Base-by-base conservation (phyloP, 2,113 vertebrate genomes). In the Emydura subglobosa region DNA sequence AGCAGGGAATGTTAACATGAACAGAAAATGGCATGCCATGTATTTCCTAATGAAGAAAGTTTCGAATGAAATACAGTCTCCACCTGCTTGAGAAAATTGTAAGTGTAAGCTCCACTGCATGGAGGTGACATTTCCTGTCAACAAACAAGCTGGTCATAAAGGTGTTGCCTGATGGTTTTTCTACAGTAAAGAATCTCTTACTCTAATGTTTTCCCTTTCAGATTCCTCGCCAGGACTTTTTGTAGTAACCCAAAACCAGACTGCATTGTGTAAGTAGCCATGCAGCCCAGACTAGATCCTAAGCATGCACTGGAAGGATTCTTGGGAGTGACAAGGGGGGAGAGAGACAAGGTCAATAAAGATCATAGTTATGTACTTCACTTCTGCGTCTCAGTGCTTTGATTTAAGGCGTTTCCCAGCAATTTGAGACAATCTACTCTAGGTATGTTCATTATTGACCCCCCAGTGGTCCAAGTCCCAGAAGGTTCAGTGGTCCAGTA, bases 241-340 rank as follows among this genome's bases (percentile, higher is more conserved):
- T 2, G 31, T 1, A 9, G 7, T 42, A 34, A 50, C 50, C n/a
- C 27, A 1, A 0, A 19, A 0, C 1, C 0, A 5, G 0, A 47
- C 13, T 4, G 9, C 31, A 2, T 49, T 1, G 24, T 25, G 27
- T 1, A 7, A 1, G 1, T 0, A 0, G 6, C n/a, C 27, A 31
- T 5, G 3, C 11, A 29, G 29, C 27, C 57, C 57, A 59, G 12
- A 11, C 57, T 59, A 14, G 57, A 59, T 59, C 27, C 57, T 31
- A 27, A 59, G 12, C 11, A 59, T 59, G 57, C 57, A 59, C 11
- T 29, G 57, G 27, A 14, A 59, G 12, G 57, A 14, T 31, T 29
- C 12, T 59, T 27, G 57, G 57, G 5, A 4, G 11, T 59, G 57
- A 59, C 55, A 57, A 57, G 24, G 24, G 55, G 25, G 27, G 25